These are phyloP conservation scores for Holothuria scabra DNA, from an alignment of 53 echinoderm and acorn worm genomes.

Conservation along the genomic window DNA sequence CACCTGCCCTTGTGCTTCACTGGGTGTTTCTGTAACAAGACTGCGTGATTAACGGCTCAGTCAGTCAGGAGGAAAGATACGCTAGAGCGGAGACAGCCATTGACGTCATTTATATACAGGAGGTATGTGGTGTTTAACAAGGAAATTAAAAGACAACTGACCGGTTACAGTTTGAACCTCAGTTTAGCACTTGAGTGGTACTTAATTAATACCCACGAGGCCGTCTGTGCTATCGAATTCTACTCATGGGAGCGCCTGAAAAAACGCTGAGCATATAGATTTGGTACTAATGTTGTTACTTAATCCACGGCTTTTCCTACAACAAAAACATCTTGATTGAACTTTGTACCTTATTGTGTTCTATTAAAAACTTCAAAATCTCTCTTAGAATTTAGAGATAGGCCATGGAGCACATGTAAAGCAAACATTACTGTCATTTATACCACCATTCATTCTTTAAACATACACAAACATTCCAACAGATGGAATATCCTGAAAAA, in stretches of 20 bases:
- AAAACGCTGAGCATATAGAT: neutral
- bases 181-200: conserved; percentile 24
- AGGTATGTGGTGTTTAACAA: conserved; percentile 45
- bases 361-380: too few species aligned
- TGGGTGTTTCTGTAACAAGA: conserved; percentile 24
- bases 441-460: too few species aligned
- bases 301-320: too few species aligned
- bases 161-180: conserved; percentile 20
- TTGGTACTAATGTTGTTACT: too few species aligned
- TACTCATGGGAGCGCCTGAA: conserved; percentile 3
- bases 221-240: conserved; percentile 7
- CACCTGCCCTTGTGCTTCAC: conserved; percentile 29
- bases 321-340: too few species aligned
- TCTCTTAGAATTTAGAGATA: too few species aligned
- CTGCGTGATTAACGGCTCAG: conserved; percentile 35
- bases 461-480: too few species aligned
- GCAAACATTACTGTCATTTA: too few species aligned
- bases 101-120: conserved; percentile 21
- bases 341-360: too few species aligned
- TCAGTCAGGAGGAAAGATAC: conserved; percentile 32
- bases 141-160: conserved; percentile 42
- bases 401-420: too few species aligned
- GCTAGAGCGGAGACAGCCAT: conserved; percentile 2
- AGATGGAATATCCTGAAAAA: too few species aligned
- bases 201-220: conserved; percentile 39